Conservation (phyloP, 1,140 invertebrate genomes). For the Oryzaephilus surinamensis region DNA sequence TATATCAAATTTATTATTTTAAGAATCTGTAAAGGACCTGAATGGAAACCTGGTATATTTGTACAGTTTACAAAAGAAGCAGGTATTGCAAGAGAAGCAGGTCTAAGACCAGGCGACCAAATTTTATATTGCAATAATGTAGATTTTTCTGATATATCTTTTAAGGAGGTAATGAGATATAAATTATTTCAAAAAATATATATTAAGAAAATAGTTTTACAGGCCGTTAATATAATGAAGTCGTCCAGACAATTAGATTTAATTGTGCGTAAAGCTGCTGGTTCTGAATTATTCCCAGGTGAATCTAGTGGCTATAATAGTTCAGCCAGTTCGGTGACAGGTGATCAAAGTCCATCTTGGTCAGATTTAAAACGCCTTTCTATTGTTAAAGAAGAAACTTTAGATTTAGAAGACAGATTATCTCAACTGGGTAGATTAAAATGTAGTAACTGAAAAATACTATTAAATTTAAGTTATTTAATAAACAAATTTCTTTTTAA, state of each 20-base stretch:
- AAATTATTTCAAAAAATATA: background rate
- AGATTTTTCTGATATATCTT: slow-evolving; percentile 62
- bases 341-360: slow-evolving; percentile 56
- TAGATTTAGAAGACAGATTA: slow-evolving; percentile 39
- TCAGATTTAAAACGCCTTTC: slow-evolving; percentile 51
- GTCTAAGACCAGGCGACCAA: slow-evolving; percentile 82
- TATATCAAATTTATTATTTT: slow-evolving; percentile 8
- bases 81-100: slow-evolving; percentile 76
- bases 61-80: slow-evolving; percentile 84
- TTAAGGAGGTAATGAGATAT: slow-evolving; percentile 54
- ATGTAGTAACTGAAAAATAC: slow-evolving; percentile 14
- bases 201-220: slow-evolving; percentile 13
- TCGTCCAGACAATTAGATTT: slow-evolving; percentile 61
- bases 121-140: slow-evolving; percentile 84
- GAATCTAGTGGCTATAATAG: slow-evolving; percentile 73
- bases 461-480: background rate
- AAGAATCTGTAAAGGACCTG: slow-evolving; percentile 74
- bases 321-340: slow-evolving; percentile 64
- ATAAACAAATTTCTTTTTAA: too few species aligned
- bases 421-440: slow-evolving; percentile 23
- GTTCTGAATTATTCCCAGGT: slow-evolving; percentile 62
- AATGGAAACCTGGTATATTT: slow-evolving; percentile 77
- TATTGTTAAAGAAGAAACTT: slow-evolving; percentile 54
- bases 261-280: slow-evolving; percentile 59
- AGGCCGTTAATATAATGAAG: slow-evolving; percentile 69